These are phyloP conservation scores for Myotis lucifugus DNA, from an alignment of 2,113 vertebrate genomes.

Conservation along the genomic window DNA sequence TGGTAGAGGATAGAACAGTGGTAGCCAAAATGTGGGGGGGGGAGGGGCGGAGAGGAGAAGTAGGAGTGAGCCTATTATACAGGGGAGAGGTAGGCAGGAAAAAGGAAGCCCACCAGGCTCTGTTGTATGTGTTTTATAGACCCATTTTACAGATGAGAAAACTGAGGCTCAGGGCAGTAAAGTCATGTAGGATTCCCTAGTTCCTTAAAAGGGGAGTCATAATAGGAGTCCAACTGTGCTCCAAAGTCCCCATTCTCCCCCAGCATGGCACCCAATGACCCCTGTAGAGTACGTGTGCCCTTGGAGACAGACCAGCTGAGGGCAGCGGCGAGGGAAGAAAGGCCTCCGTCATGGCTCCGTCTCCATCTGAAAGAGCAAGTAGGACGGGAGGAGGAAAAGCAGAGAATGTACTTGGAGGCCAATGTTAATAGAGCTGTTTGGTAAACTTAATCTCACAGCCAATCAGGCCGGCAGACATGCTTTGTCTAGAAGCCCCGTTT, in stretches of 20 bases:
- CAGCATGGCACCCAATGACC: rapidly evolving
- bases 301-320: not conserved
- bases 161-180: not conserved
- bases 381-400: not conserved
- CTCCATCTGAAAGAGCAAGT: not conserved
- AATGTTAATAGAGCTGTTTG: not conserved
- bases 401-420: not conserved
- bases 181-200: not conserved
- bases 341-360: not conserved
- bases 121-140: not conserved
- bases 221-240: not conserved
- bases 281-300: not conserved
- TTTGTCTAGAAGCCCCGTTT: not conserved
- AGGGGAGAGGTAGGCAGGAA: rapidly evolving
- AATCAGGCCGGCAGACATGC: not conserved
- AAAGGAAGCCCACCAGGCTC: not conserved
- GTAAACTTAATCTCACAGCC: not conserved
- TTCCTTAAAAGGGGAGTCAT: not conserved
- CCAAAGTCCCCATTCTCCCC: not conserved
- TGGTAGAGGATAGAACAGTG: not conserved
- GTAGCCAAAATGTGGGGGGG: not conserved
- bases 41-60: not conserved
- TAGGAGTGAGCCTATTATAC: not conserved
- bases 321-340: not conserved
- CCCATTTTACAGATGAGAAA: not conserved